phyloP scores from a whole-genome alignment of 2,888 invertebrate species.

The Nycteola revayana region DNA sequence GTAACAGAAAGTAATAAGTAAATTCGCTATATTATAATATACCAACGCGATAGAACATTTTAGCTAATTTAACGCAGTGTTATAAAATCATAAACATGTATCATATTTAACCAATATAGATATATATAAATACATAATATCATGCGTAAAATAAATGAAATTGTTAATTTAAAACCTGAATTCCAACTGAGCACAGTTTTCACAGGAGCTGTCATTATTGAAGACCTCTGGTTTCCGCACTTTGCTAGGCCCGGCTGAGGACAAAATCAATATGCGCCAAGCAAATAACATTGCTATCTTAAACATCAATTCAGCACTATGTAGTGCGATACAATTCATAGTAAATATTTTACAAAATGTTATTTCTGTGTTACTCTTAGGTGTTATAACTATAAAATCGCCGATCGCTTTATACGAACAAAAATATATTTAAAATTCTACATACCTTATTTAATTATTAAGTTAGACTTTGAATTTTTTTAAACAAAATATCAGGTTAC shows the following conservation, averaged over 20 bases:
- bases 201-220: conserved; percentile 48
- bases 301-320: conserved; percentile 8
- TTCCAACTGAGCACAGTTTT: conserved; percentile 54
- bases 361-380: no score
- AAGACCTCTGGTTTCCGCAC: conserved; percentile 45
- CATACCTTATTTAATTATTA: no score
- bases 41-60: conserved; percentile 1
- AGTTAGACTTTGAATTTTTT: no score
- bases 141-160: conserved; percentile 51
- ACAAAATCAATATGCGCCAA: conserved; percentile 71
- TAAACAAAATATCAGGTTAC: no score
- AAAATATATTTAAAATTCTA: no score
- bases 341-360: no score
- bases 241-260: conserved; percentile 69
- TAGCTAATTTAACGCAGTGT: conserved; percentile 17
- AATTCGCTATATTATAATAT: neutral
- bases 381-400: no score
- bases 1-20: neutral
- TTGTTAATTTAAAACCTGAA: conserved; percentile 62
- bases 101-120: conserved; percentile 2
- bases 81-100: conserved; percentile 19
- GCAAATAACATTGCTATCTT: conserved; percentile 54
- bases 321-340: no score
- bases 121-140: no score
- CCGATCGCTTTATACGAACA: no score